These are phyloP conservation scores for Lordiphosa stackelbergi DNA, from an alignment of 1,140 invertebrate genomes.

Conservation along the genomic window DNA sequence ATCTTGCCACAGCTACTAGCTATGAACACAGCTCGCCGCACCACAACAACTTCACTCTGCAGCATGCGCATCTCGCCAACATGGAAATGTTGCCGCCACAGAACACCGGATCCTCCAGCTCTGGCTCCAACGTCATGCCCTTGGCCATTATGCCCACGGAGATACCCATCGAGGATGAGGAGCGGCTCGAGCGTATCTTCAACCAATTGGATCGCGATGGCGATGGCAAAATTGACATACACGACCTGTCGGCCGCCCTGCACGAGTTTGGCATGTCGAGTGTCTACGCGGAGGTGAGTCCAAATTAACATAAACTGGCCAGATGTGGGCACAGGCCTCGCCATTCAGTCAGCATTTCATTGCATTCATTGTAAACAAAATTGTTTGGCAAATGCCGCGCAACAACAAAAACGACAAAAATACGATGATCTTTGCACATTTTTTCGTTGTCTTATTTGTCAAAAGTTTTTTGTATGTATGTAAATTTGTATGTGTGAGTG, in stretches of 20 bases:
- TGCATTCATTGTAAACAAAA: background rate
- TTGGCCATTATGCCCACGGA: slow-evolving; percentile 77
- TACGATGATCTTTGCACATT: slow-evolving; percentile 24
- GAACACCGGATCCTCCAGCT: slow-evolving; percentile 21
- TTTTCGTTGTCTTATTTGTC: background rate
- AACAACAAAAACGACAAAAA: slow-evolving; percentile 29
- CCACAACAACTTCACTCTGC: slow-evolving; percentile 32
- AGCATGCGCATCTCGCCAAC: slow-evolving; percentile 45
- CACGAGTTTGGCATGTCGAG: too few relatives aligned
- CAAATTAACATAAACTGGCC: too few relatives aligned
- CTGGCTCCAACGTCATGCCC: slow-evolving; percentile 16
- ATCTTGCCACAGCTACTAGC: slow-evolving; percentile 21
- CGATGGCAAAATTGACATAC: slow-evolving; percentile 95
- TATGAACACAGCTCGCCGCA: slow-evolving; percentile 37
- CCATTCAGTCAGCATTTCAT: slow-evolving; percentile 3
- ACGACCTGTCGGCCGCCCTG: slow-evolving; percentile 94
- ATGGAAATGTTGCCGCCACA: slow-evolving; percentile 37
- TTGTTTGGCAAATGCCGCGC: slow-evolving; percentile 12
- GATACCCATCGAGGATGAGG: slow-evolving; percentile 87
- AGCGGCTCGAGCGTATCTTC: slow-evolving; percentile 90
- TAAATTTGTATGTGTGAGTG: too few relatives aligned
- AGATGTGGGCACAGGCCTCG: slow-evolving; percentile 37
- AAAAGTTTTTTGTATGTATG: too few relatives aligned
- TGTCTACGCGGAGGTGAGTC: too few relatives aligned
- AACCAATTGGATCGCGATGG: slow-evolving; percentile 93